Evolutionary conservation across 2,888 invertebrate species (phyloP), one percentile per base, ranked within the genome.

Genomic region (Dysmachus trigonus): DNA sequence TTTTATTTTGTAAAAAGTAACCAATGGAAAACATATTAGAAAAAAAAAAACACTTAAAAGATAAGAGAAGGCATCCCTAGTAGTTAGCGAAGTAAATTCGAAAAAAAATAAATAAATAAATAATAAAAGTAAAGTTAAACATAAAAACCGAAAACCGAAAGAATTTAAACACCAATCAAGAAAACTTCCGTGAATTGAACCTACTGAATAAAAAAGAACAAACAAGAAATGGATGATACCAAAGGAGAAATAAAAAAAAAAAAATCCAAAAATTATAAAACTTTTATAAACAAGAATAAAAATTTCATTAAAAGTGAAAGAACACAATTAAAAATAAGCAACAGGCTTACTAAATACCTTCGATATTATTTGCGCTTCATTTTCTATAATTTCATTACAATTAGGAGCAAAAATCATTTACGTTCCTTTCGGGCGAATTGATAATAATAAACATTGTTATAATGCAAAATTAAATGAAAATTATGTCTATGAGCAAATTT

Each of bases 1-100:
- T 77, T 77, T 77, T 27, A 47, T 77, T 77, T 81, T 81, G 81
- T 81, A 81, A 81, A 81, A 81, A 81, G 81, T 81, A 53, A 81
- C 81, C 51, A 77, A 47, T 62, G 62, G 22, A 62, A 62, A 62
- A 62, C 62, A 62, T 62, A 62, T 41, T 77, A 77, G 35, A 38
- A 77, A 41, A 41, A 79, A 38, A 77, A 41, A 41, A 77, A 53
- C 31, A 81, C 81, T 18, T 81, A 81, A 81, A 53, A 81, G 47
- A 62, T 81, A 81, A 53, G 81, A 81, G 62, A 81, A 81, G 81
- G 81, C 81, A 81, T 31, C 81, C 53, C 47, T 81, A 81, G 53
- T 81, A 81, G 81, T 81, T 81, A 81, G 81, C 22, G 33, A 81
- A 81, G 81, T 62, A 62, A 77, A 81, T 81, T 81, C 81, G 35